Evolutionary conservation across 2,888 invertebrate genomes (phyloP), one percentile per base, ranked within the genome.

Genomic region (Argyresthia goedartella): DNA sequence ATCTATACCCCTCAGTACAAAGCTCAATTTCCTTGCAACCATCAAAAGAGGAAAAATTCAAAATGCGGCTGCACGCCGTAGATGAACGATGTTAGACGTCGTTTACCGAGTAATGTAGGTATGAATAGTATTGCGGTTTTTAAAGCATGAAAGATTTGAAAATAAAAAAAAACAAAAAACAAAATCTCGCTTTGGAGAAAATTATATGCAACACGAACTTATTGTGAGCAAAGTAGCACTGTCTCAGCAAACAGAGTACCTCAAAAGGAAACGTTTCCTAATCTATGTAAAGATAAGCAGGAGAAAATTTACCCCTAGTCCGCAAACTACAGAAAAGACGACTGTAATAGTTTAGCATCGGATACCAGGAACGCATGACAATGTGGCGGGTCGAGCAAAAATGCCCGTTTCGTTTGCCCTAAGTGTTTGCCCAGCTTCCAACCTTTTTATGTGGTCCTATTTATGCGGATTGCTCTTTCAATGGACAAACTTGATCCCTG

Each of bases 1-100:
- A 61, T 54, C 53, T 67, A 64, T 25, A 54, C 34, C 4, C 51
- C 8, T 7, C 35, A 11, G 14, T 4, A 14, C 16, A 44, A 44
- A 15, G 44, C 44, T 15, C 14, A 14, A 15, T 44, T 44, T 15
- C 44, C 44, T 14, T 14, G 8, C 16, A 14, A 14, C 10, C 44
- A 8, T n/a, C 44, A 10, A 16, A 10, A 44, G 25, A 25, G 6
- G 25, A 25, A 25, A n/a, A 25, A 25, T 25, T 25, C 25, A 25
- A 25, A 25, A 25, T 6, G 25, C 6, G 8, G 16, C 44, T 44
- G 14, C 43, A 8, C 8, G 14, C 44, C 7, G 44, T 44, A 44
- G n/a, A 51, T 44, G 14, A 44, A 44, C 44, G 8, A 15, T 11
- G 44, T 44, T 16, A 44, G 44, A 14, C 44, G 10, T 25, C 25